Conservation (phyloP, 2,888 invertebrate species). For the Spisula subtruncata region DNA sequence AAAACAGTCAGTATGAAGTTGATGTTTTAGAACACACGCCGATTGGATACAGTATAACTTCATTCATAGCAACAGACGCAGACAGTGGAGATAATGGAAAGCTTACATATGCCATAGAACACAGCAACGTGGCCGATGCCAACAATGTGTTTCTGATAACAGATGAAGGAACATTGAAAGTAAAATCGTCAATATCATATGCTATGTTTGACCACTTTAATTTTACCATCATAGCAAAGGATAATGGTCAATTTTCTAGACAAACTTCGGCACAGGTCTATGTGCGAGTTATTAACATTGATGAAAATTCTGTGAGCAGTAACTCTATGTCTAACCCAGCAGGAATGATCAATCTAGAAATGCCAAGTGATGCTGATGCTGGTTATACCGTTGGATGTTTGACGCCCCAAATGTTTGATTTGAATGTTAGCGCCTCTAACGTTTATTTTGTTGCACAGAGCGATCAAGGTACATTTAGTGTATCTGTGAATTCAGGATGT, state of each 20-base stretch:
- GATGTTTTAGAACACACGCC: constrained; percentile 76
- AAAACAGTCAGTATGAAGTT: constrained; percentile 39
- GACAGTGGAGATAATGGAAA: constrained; percentile 74
- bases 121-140: constrained; percentile 50
- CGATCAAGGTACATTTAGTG: constrained; percentile 62
- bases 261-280: constrained; percentile 60
- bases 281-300: constrained; percentile 71
- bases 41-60: constrained; percentile 71
- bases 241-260: constrained; percentile 63
- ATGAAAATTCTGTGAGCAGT: constrained; percentile 66
- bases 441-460: constrained; percentile 60
- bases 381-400: constrained; percentile 68
- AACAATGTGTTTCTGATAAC: constrained; percentile 61
- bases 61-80: constrained; percentile 72
- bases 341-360: constrained; percentile 67
- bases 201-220: constrained; percentile 55
- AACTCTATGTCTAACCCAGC: constrained; percentile 32
- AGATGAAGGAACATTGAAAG: constrained; percentile 58
- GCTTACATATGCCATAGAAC: constrained; percentile 62
- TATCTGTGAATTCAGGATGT: constrained; percentile 71
- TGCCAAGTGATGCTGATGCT: constrained; percentile 59
- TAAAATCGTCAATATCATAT: constrained; percentile 67
- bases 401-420: constrained; percentile 68
- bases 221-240: constrained; percentile 69
- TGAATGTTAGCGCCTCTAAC: constrained; percentile 52